phyloP scores from a whole-genome alignment of 2,888 invertebrate species.

The Macrosiphum euphorbiae region DNA sequence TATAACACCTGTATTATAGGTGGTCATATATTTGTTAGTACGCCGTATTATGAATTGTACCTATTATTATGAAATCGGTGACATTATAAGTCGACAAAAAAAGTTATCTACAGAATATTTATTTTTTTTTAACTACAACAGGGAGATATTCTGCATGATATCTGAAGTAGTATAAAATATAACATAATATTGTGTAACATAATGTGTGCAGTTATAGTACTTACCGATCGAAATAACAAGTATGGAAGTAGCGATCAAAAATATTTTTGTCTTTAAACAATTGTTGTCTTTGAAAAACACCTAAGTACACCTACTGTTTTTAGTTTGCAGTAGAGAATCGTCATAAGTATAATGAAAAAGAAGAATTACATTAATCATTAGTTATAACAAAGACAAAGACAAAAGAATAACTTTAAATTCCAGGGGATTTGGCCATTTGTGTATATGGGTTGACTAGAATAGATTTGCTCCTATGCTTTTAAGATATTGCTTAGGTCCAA shows the following conservation, averaged over 20 bases:
- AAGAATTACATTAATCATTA: neutral
- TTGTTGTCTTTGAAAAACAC: neutral
- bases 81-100: neutral
- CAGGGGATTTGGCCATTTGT: neutral
- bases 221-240: neutral
- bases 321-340: neutral
- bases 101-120: neutral
- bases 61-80: neutral
- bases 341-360: neutral
- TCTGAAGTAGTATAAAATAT: neutral
- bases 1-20: too few relatives aligned
- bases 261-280: neutral
- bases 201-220: neutral
- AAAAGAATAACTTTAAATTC: neutral
- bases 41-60: neutral
- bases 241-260: neutral
- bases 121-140: neutral
- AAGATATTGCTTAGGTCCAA: neutral
- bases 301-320: neutral
- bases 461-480: neutral
- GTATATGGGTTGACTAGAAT: neutral
- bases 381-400: neutral
- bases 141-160: neutral
- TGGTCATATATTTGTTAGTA: too few relatives aligned
- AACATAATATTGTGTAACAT: neutral